These are phyloP conservation scores for Bucco capensis DNA, from an alignment of 2,113 vertebrate genomes.

Conservation along the genomic window DNA sequence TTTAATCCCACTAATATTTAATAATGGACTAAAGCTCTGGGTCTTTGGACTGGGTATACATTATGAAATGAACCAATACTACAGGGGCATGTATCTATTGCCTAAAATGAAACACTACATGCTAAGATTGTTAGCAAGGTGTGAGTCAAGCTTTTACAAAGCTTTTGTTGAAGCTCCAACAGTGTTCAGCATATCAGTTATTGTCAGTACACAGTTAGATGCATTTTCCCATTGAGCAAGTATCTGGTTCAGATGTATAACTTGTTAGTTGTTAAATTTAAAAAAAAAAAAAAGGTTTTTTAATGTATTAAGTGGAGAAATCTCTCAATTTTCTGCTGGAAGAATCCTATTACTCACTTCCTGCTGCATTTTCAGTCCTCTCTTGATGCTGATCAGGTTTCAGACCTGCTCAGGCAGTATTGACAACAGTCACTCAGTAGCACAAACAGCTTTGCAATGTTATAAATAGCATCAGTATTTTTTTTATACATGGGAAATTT, in stretches of 20 bases:
- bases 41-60: background rate
- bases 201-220: background rate
- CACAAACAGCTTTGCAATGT: background rate
- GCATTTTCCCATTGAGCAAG: background rate
- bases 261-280: slow-evolving; percentile 56
- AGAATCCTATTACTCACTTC: slow-evolving; percentile 73
- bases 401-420: slow-evolving; percentile 67
- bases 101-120: background rate
- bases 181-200: background rate
- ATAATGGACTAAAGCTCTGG: background rate
- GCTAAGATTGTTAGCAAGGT: background rate
- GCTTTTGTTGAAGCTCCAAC: background rate
- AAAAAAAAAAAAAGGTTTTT: background rate
- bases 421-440: slow-evolving; percentile 50
- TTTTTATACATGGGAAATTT: background rate
- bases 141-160: background rate
- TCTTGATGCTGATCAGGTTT: slow-evolving; percentile 60
- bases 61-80: background rate
- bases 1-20: background rate
- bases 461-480: background rate
- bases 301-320: background rate
- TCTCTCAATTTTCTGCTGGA: background rate
- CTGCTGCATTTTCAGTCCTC: slow-evolving; percentile 59
- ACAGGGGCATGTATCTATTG: fast-evolving
- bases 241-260: background rate